Evolutionary conservation across 2,888 invertebrate species (phyloP).

Genomic region (Brachyptera risi): DNA sequence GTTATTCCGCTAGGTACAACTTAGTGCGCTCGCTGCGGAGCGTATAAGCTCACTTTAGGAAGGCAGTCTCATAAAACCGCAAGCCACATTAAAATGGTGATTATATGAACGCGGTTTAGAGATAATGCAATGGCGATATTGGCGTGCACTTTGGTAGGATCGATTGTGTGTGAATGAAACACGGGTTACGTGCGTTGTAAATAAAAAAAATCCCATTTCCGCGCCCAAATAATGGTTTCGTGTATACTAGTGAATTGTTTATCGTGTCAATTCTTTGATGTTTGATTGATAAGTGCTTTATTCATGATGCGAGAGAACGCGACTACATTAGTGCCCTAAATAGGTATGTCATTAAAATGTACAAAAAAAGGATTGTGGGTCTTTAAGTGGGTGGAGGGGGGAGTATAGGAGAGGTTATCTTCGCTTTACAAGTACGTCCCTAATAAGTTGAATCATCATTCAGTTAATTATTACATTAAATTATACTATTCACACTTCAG

Average conservation of each 20-base stretch:
- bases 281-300: neutral
- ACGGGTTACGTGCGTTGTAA: constrained; percentile 4
- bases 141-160: constrained; percentile 17
- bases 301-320: constrained; percentile 14
- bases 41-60: neutral
- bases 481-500: neutral
- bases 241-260: neutral
- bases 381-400: constrained; percentile 11
- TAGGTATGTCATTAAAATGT: constrained; percentile 23
- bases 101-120: constrained; percentile 26
- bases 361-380: constrained; percentile 13
- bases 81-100: constrained; percentile 25
- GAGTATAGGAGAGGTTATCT: neutral
- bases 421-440: neutral
- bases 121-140: too few species aligned
- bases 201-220: neutral
- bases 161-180: constrained; percentile 18
- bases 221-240: neutral
- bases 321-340: constrained; percentile 15
- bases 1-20: neutral
- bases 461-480: neutral
- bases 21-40: neutral
- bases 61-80: constrained; percentile 17
- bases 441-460: neutral
- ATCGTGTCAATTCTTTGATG: neutral